These are phyloP conservation scores for Anastatus disparis DNA, from an alignment of 1,140 invertebrate genomes.

Conservation along the genomic window DNA sequence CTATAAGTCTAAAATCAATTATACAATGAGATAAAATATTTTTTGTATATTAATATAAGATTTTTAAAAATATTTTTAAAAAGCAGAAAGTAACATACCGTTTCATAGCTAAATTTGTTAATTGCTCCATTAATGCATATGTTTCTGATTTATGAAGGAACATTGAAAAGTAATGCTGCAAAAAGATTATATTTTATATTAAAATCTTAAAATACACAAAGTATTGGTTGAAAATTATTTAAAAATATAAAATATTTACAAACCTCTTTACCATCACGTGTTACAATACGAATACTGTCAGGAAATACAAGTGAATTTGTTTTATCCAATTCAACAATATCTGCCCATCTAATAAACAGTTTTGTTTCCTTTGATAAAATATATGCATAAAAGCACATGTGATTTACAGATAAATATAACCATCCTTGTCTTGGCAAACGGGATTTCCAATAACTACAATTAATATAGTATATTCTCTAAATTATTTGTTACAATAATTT, in stretches of 20 bases:
- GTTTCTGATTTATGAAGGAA: constrained; percentile 90
- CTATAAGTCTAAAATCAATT: constrained; percentile 75
- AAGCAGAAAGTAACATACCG: constrained; percentile 69
- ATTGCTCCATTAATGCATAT: constrained; percentile 91
- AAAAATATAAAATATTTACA: constrained; percentile 40
- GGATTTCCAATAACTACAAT: constrained; percentile 91
- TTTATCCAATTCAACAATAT: constrained; percentile 79
- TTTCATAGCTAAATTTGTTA: constrained; percentile 97
- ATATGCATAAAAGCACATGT: constrained; percentile 96
- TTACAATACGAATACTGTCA: constrained; percentile 86
- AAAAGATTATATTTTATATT: constrained; percentile 42
- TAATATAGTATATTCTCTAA: constrained; percentile 50
- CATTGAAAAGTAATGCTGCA: constrained; percentile 89
- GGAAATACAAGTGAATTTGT: constrained; percentile 84
- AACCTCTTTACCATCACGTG: constrained; percentile 80
- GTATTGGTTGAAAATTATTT: no score
- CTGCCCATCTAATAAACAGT: constrained; percentile 86
- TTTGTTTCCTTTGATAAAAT: constrained; percentile 92
- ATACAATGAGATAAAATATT: constrained; percentile 34
- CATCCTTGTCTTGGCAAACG: constrained; percentile 93
- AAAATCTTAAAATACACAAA: no score
- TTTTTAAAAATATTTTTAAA: constrained; percentile 53
- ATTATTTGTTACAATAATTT: not conserved
- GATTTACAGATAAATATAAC: constrained; percentile 95
- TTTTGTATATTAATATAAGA: constrained; percentile 36